Percentiles rank a stretch among this genome's conserved stretches.
phyloP scores from a whole-genome alignment of 2,888 invertebrate species.

The Micropterix aruncella region DNA sequence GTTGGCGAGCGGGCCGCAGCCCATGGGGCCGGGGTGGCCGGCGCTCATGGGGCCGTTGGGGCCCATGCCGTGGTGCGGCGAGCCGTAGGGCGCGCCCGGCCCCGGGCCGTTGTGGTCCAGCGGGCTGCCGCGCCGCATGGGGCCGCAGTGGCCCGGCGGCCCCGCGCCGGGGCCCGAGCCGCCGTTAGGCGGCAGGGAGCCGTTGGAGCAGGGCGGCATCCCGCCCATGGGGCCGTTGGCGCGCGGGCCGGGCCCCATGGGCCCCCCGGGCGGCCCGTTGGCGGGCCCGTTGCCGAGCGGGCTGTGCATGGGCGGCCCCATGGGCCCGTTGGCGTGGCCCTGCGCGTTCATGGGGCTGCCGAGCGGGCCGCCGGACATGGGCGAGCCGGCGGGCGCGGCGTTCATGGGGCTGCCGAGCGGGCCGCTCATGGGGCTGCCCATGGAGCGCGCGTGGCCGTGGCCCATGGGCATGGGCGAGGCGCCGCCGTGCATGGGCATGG shows the following conservation, averaged over 20 bases:
- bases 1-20: constrained; percentile 35
- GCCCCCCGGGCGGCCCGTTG: constrained; percentile 41
- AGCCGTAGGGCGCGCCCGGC: constrained; percentile 37
- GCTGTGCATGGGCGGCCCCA: constrained; percentile 66
- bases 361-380: constrained; percentile 55
- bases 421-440: constrained; percentile 59
- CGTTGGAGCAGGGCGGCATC: constrained; percentile 40
- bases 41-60: constrained; percentile 35
- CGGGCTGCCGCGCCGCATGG: constrained; percentile 38
- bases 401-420: constrained; percentile 50
- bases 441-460: constrained; percentile 41
- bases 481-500: constrained; percentile 55
- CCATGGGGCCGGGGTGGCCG: constrained; percentile 35
- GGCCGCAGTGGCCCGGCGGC: constrained; percentile 38
- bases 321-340: constrained; percentile 57
- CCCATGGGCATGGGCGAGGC: constrained; percentile 49
- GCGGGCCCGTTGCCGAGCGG: constrained; percentile 43
- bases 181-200: constrained; percentile 40
- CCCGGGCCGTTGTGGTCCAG: constrained; percentile 27
- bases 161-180: constrained; percentile 37
- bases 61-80: constrained; percentile 26
- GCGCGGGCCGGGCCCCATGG: constrained; percentile 38
- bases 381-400: constrained; percentile 55
- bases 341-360: constrained; percentile 58
- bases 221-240: constrained; percentile 43